phyloP scores from a whole-genome alignment of 2,888 invertebrate species.

The Andrena fulva region DNA sequence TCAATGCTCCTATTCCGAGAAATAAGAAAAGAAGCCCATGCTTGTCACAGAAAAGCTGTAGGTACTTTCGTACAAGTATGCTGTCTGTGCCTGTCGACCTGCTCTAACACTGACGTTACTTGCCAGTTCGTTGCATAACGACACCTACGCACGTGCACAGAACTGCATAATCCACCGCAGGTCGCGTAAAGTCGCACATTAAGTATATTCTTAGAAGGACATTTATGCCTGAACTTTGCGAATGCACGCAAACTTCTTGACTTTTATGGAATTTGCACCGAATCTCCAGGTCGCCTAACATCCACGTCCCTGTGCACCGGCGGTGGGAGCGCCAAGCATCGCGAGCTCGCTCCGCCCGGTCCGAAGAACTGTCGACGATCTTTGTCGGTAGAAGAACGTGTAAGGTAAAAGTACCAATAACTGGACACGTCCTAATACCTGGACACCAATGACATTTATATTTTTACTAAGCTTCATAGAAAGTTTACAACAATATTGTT shows the following conservation, averaged over 20 bases:
- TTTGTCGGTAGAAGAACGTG: neutral
- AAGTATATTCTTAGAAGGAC: slow-evolving; percentile 32
- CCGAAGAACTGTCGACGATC: neutral
- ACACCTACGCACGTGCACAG: slow-evolving; percentile 32
- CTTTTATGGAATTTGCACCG: slow-evolving; percentile 6
- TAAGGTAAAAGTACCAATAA: too few species aligned
- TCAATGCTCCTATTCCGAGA: too few species aligned
- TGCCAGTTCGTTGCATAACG: slow-evolving; percentile 55
- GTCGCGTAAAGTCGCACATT: slow-evolving; percentile 32
- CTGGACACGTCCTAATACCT: too few species aligned
- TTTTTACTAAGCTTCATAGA: too few species aligned
- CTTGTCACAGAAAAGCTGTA: slow-evolving; percentile 28
- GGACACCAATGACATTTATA: too few species aligned
- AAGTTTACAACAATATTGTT: too few species aligned
- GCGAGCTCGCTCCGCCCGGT: neutral
- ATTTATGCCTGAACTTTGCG: slow-evolving; percentile 31
- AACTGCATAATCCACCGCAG: slow-evolving; percentile 4
- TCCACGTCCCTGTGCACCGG: neutral
- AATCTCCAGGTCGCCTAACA: neutral
- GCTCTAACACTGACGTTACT: slow-evolving; percentile 47
- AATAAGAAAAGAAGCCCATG: too few species aligned
- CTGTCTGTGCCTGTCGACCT: slow-evolving; percentile 54
- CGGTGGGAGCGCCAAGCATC: too few species aligned
- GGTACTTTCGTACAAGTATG: slow-evolving; percentile 51
- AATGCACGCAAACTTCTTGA: slow-evolving; percentile 24